These are phyloP conservation scores for Acrocephalus kingi DNA, from an alignment of 2,113 vertebrate genomes.

Conservation along the genomic window DNA sequence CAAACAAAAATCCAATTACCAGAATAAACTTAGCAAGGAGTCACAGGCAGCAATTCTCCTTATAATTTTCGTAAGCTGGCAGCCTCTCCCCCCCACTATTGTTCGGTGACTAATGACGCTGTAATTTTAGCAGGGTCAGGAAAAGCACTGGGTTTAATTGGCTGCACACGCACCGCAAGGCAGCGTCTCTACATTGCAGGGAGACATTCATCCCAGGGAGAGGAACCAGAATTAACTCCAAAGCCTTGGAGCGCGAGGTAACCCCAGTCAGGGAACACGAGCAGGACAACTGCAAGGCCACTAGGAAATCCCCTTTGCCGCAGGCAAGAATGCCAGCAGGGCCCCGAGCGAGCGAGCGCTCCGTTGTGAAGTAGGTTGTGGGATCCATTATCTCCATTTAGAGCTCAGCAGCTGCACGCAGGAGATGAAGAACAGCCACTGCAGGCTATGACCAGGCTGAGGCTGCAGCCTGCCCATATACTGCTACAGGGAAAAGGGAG, in stretches of 20 bases:
- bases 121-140: constrained; percentile 45
- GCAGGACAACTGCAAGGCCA: not conserved
- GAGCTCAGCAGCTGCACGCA: not conserved
- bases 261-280: not conserved
- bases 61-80: not conserved
- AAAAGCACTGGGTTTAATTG: constrained; percentile 38
- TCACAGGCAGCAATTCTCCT: not conserved
- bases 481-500: not conserved
- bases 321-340: not conserved
- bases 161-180: not conserved
- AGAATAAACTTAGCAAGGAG: not conserved
- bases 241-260: not conserved
- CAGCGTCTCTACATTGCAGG: not conserved
- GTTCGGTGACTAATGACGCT: not conserved
- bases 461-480: not conserved
- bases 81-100: not conserved
- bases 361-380: not conserved
- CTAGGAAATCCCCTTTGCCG: constrained; percentile 1
- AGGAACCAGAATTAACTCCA: not conserved
- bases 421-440: not conserved
- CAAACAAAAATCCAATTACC: not conserved
- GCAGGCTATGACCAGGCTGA: not conserved
- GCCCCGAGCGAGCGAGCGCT: accelerated
- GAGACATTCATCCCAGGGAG: not conserved
- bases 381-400: constrained; percentile 25